Evolutionary conservation across 1,140 invertebrate species (phyloP).

Genomic region (Zaprionus camerounensis): DNA sequence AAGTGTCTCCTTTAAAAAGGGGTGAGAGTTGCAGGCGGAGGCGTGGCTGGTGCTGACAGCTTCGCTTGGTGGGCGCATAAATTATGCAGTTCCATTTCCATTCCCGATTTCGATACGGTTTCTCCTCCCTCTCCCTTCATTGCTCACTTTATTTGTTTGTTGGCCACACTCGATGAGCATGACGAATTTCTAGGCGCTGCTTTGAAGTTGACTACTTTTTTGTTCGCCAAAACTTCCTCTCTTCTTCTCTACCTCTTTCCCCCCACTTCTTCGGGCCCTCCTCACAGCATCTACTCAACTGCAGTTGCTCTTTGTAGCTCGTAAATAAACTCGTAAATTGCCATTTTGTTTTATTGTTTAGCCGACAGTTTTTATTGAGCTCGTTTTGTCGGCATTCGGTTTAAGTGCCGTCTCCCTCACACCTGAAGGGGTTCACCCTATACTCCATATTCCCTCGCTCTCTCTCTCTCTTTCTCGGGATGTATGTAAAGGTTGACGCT

Average conservation of each 20-base stretch:
- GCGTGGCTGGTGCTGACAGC: constrained; percentile 67
- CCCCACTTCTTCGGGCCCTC: constrained; percentile 4
- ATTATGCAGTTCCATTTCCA: constrained; percentile 69
- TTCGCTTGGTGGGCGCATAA: constrained; percentile 67
- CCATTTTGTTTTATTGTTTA: constrained; percentile 81
- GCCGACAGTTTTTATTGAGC: constrained; percentile 79
- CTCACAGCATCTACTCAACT: constrained; percentile 3
- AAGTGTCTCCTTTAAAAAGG: not conserved
- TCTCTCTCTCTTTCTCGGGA: constrained; percentile 10
- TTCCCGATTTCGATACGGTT: constrained; percentile 34
- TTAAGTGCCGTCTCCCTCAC: constrained; percentile 29
- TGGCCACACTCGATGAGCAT: constrained; percentile 58
- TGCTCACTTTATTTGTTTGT: constrained; percentile 23
- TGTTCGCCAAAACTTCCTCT: constrained; percentile 24
- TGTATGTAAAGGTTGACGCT: constrained; percentile 53
- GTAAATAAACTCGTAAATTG: constrained; percentile 83
- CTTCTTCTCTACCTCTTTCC: not conserved
- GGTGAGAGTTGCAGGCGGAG: constrained; percentile 12
- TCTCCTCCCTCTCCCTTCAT: not conserved
- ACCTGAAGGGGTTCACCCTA: not conserved
- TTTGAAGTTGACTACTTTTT: constrained; percentile 56
- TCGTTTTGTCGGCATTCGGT: constrained; percentile 68
- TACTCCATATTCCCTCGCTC: not conserved
- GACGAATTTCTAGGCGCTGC: constrained; percentile 66
- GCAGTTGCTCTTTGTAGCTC: constrained; percentile 49